Evolutionary conservation across 2,797 vertebrate genomes (phyloP), one percentile per base, ranked within the genome.

Genomic region (Balearica regulorum): DNA sequence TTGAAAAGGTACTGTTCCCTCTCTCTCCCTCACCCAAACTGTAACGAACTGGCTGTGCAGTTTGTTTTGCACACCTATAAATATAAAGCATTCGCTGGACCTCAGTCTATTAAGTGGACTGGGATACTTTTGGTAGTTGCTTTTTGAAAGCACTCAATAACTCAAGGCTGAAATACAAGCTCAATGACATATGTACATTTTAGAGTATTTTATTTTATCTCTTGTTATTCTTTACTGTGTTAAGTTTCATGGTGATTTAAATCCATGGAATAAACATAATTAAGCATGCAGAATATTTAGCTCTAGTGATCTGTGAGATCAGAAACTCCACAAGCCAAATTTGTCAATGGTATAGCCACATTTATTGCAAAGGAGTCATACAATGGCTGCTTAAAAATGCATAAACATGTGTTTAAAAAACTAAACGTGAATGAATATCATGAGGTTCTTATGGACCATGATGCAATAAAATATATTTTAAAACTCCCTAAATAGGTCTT

Each of bases 401-500:
- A 76, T 90, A 96, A 97, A 93, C 11, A 44, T 84, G 68, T 70
- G 96, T 97, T 95, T 97, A 97, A 91, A 83, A 89, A 96, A 94
- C 73, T 89, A 93, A 95, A 96, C 26, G 16, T 41, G 68, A 96
- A 88, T 96, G 82, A 55, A 87, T 79, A 73, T 62, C 85, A 88
- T 77, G 73, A 97, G 89, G 73, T 94, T 96, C 90, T 91, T 91
- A 85, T 7, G 93, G 87, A 84, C 69, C 0, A 0, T 10, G 43
- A 94, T 92, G 90, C 62, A 82, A 62, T 91, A 78, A 97, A 95
- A 88, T 58, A 64, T 89, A 90, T 96, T 97, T 96, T 96, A 95
- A 94, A 96, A 93, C 78, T 94, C 95, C 93, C 95, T 83, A 80
- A 96, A 94, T 92, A 83, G 75, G 26, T 90, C 96, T 96, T 91